Base-by-base conservation (phyloP, 2,113 vertebrate genomes). In the Semnornis frantzii region DNA sequence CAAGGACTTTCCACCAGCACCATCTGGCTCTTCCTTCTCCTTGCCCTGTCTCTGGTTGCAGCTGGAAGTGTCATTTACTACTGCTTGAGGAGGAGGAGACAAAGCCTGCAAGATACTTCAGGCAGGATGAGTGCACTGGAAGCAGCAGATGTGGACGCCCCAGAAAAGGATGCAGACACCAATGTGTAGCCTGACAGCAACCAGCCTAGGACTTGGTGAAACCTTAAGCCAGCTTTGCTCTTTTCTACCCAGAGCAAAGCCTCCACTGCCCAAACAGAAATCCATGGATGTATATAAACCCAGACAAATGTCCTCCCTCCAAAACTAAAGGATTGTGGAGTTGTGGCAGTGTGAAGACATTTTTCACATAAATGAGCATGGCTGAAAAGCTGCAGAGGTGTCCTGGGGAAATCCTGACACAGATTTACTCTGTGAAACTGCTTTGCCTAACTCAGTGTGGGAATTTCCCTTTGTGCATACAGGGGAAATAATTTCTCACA, bases 121-220 rank as follows among this genome's bases (percentile, higher is more conserved):
- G 65, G 80, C 8, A 82, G 59, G 75, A 94, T 92, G 77, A 84
- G 55, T 25, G 86, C 59, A 72, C 52, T 68, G 90, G 91, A 90
- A 73, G 66, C 30, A 87, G 70, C 30, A 87, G 27, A n/a, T 28
- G 30, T 63, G 39, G 66, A 69, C 62, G 75, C 62, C 28, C 88
- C 82, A 72, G 74, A 34, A 60, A 74, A 92, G 57, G 77, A 92
- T 2, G 27, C 27, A 60, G n/a, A 34, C 20, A 75, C 58, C 1
- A 3, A 81, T 18, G 83, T 77, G 23, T 54, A 93, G 39, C 28
- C 27, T 69, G 70, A 50, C 55, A 64, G 77, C 90, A 75, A 20
- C 0, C 28, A 44, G 48, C 8, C 7, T 6, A 19, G 7, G 13
- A 57, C 70, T 48, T 5, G 4, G 15, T 69, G 55, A 89, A 85